These are phyloP conservation scores for Yoshiicerus persimilis DNA, from an alignment of 1,140 invertebrate genomes.

Conservation along the genomic window DNA sequence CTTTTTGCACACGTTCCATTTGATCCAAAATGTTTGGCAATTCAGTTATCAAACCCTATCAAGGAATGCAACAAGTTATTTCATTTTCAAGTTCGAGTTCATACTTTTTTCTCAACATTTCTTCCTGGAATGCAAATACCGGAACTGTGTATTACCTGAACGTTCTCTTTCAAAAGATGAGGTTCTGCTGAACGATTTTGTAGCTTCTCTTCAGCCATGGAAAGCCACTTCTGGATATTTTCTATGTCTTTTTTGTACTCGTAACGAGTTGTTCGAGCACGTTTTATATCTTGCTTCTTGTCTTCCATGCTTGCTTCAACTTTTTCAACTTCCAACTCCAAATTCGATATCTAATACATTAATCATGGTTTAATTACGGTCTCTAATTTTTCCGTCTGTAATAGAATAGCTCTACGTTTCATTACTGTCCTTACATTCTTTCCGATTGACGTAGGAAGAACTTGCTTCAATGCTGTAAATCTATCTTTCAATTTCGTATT, in stretches of 20 bases:
- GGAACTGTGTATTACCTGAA: conserved; percentile 56
- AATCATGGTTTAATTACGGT: not conserved
- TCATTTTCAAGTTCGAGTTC: not conserved
- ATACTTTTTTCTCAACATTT: not conserved
- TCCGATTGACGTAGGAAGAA: conserved; percentile 37
- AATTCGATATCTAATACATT: conserved; percentile 50
- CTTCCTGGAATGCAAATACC: no score
- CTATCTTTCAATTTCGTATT: conserved; percentile 40
- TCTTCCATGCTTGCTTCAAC: conserved; percentile 77
- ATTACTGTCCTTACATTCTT: conserved; percentile 36
- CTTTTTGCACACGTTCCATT: conserved; percentile 73
- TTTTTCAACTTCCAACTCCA: conserved; percentile 70
- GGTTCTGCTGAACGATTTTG: conserved; percentile 78
- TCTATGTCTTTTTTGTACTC: conserved; percentile 79
- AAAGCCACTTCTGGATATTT: conserved; percentile 77
- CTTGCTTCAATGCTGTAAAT: conserved; percentile 44
- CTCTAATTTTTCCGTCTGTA: not conserved
- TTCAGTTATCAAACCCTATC: conserved; percentile 24
- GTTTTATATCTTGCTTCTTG: conserved; percentile 80
- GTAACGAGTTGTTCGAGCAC: conserved; percentile 74
- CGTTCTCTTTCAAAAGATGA: conserved; percentile 69
- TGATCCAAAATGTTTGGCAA: conserved; percentile 66
- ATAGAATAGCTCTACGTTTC: not conserved
- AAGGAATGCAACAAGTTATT: not conserved
- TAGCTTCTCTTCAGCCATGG: conserved; percentile 76